A percentile compares a stretch with the other conserved stretches of the same genome.
phyloP scores from a whole-genome alignment of 2,888 invertebrate genomes.

The Rhingia campestris region DNA sequence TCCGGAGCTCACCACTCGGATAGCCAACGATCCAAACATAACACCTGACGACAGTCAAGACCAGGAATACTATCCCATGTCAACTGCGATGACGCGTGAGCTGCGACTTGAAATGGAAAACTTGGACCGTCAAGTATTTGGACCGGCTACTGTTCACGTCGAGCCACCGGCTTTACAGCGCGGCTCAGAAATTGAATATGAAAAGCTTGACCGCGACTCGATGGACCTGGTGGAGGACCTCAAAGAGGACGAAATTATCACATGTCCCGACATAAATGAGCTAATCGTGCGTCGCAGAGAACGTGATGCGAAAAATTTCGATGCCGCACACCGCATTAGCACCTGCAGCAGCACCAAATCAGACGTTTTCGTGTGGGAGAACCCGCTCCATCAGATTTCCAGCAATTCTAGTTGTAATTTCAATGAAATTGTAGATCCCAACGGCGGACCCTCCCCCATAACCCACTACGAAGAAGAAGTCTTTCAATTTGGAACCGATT shows the following conservation, averaged over 20 bases:
- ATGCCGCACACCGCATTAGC: constrained; percentile 78
- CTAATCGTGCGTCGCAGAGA: constrained; percentile 78
- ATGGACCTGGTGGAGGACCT: constrained; percentile 80
- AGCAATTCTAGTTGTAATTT: constrained; percentile 77
- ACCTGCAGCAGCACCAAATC: constrained; percentile 83
- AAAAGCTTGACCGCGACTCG: constrained; percentile 82
- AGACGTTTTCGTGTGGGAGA: constrained; percentile 91
- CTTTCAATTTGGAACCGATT: constrained; percentile 52
- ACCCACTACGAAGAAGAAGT: constrained; percentile 59
- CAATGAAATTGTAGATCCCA: constrained; percentile 68
- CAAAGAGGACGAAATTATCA: constrained; percentile 80
- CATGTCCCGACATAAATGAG: constrained; percentile 80
- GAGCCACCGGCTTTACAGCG: constrained; percentile 71
- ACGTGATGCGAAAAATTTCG: constrained; percentile 77
- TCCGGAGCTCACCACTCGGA: constrained; percentile 77
- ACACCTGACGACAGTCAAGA: constrained; percentile 92
- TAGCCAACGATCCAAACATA: constrained; percentile 82
- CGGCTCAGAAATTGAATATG: constrained; percentile 79
- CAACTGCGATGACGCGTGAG: constrained; percentile 93
- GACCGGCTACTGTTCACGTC: constrained; percentile 79
- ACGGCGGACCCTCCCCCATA: constrained; percentile 7
- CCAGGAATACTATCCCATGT: constrained; percentile 93
- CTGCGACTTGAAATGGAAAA: constrained; percentile 91
- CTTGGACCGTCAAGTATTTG: constrained; percentile 92
- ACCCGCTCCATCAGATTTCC: constrained; percentile 87